Evolutionary conservation across 2,888 invertebrate species (phyloP).

Genomic region (Leptodirus hochenwartii): DNA sequence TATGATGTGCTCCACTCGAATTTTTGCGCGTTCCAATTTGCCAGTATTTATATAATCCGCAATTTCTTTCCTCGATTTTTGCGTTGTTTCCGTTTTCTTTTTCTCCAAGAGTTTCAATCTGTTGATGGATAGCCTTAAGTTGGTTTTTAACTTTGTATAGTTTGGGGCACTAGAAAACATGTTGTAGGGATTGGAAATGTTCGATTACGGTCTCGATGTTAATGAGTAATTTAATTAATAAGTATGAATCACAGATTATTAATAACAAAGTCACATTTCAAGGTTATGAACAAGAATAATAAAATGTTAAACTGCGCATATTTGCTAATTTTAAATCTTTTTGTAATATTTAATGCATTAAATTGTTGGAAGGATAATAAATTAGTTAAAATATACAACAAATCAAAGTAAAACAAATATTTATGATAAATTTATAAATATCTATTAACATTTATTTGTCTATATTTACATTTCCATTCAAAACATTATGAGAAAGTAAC

Average conservation of each 20-base stretch:
- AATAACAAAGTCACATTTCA: no score
- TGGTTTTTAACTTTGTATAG: constrained; percentile 91
- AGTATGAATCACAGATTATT: background rate
- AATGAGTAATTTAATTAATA: background rate
- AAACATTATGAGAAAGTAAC: no score
- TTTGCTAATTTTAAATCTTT: no score
- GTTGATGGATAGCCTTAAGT: constrained; percentile 81
- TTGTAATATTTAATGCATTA: no score
- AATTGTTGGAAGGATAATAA: no score
- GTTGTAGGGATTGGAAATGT: constrained; percentile 10
- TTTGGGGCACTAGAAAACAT: constrained; percentile 90
- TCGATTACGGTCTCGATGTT: background rate
- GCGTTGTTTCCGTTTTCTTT: constrained; percentile 92
- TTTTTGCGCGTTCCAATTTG: constrained; percentile 79
- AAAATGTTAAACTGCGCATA: no score
- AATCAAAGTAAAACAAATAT: no score
- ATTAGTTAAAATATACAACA: no score
- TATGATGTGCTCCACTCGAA: constrained; percentile 96
- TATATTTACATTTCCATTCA: no score
- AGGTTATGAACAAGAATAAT: no score
- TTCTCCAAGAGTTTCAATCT: constrained; percentile 89
- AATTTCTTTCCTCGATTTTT: constrained; percentile 93
- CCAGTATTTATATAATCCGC: constrained; percentile 84
- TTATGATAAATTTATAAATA: no score
- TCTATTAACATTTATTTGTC: no score